Evolutionary conservation across 2,797 vertebrate genomes (phyloP).

Genomic region (Lutra lutra): DNA sequence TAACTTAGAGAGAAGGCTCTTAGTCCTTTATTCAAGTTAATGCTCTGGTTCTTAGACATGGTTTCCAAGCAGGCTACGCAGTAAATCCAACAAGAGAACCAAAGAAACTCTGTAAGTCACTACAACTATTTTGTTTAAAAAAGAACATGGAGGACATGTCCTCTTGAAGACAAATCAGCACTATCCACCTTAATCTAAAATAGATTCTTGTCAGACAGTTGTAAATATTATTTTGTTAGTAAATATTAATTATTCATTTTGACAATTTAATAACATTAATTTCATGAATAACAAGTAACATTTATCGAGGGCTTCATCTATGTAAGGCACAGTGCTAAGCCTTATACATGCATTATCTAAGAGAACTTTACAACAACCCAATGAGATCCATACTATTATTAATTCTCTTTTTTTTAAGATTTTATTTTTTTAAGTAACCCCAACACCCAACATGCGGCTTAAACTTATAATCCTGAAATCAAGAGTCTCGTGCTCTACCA

Average conservation of each 20-base stretch:
- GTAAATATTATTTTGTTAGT: neutral
- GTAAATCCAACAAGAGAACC: slow-evolving; percentile 6
- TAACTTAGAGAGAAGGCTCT: neutral
- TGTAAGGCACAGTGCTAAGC: neutral
- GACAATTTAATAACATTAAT: neutral
- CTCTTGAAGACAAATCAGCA: neutral
- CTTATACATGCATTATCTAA: neutral
- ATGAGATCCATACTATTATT: neutral
- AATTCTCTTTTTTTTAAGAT: neutral
- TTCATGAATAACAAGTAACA: neutral
- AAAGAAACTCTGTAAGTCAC: neutral
- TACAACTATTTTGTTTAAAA: slow-evolving; percentile 36
- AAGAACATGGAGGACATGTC: neutral
- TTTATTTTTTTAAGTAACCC: neutral
- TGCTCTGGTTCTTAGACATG: neutral
- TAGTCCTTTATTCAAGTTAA: neutral
- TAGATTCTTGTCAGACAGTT: neutral
- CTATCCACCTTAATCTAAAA: neutral
- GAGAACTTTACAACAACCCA: neutral
- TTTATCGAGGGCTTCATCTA: neutral
- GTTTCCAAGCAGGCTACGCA: neutral
- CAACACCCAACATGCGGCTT: neutral
- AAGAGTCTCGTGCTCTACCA: neutral
- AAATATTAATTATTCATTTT: neutral
- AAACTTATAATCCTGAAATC: neutral